Evolutionary conservation across 1,140 invertebrate genomes (phyloP).

Genomic region (Drosophila pruinosa): DNA sequence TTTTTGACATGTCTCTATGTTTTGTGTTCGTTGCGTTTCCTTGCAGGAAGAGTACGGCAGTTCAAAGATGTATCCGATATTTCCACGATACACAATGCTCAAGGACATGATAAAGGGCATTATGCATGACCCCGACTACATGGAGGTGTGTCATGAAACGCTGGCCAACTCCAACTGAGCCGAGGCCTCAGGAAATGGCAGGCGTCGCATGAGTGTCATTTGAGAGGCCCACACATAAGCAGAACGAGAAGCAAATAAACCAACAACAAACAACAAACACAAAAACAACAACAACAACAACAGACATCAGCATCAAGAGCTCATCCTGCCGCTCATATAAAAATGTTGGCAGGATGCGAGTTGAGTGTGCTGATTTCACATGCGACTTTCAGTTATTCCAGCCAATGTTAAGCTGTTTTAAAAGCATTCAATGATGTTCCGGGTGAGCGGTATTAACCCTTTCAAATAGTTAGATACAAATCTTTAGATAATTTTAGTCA

Average conservation of each 20-base stretch:
- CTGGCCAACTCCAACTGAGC: constrained; percentile 80
- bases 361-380: constrained; percentile 39
- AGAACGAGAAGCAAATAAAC: constrained; percentile 1
- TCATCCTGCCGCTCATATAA: constrained; percentile 21
- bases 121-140: constrained; percentile 96
- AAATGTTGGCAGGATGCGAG: constrained; percentile 9
- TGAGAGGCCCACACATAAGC: constrained; percentile 55
- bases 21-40: constrained; percentile 12
- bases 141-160: constrained; percentile 96
- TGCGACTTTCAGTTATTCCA: constrained; percentile 69
- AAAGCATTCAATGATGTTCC: constrained; percentile 27
- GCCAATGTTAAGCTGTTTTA: constrained; percentile 39
- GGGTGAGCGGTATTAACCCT: constrained; percentile 19
- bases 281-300: constrained; percentile 22
- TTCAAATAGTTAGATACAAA: constrained; percentile 47
- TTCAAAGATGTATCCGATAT: constrained; percentile 95
- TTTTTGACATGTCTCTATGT: constrained; percentile 20
- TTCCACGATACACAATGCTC: constrained; percentile 95
- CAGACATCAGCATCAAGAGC: constrained; percentile 34
- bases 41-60: constrained; percentile 92
- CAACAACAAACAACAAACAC: constrained; percentile 10
- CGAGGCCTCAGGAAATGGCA: constrained; percentile 79
- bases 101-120: constrained; percentile 98
- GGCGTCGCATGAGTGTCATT: constrained; percentile 80
- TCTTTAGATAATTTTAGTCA: constrained; percentile 47